Percentiles rank a stretch among this genome's conserved stretches.
Evolutionary conservation across 2,113 vertebrate species (phyloP).

Genomic region (Bujurquina vittata): DNA sequence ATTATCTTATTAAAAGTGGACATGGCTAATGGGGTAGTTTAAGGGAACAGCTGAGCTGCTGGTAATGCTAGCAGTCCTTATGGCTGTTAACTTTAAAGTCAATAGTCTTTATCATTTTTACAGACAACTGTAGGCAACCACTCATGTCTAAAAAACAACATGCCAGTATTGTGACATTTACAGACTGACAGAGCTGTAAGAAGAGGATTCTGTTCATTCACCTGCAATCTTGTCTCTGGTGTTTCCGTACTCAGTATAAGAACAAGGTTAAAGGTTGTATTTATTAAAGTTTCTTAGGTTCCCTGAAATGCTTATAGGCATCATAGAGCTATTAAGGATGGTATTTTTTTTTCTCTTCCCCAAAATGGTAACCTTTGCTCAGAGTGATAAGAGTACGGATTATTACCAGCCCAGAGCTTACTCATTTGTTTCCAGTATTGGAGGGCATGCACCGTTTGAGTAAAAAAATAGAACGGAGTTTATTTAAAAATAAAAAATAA

Average conservation of each 20-base stretch:
- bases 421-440: slow-evolving; percentile 34
- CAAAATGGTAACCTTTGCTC: slow-evolving; percentile 31
- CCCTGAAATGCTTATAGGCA: slow-evolving; percentile 35
- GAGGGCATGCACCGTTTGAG: slow-evolving; percentile 22
- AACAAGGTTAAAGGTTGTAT: slow-evolving; percentile 53
- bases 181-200: slow-evolving; percentile 32
- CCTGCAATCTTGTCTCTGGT: slow-evolving; percentile 29
- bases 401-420: slow-evolving; percentile 49
- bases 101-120: slow-evolving; percentile 15
- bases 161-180: slow-evolving; percentile 37
- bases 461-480: too few relatives aligned
- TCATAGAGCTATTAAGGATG: slow-evolving; percentile 22
- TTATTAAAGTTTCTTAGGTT: slow-evolving; percentile 60
- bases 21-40: background rate
- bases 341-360: slow-evolving; percentile 32
- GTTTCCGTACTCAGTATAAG: slow-evolving; percentile 17
- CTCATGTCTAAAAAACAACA: slow-evolving; percentile 25
- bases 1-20: slow-evolving; percentile 33
- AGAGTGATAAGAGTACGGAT: slow-evolving; percentile 10
- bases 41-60: slow-evolving; percentile 34
- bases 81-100: slow-evolving; percentile 50
- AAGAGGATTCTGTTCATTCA: slow-evolving; percentile 34
- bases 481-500: too few relatives aligned
- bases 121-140: slow-evolving; percentile 4
- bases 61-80: slow-evolving; percentile 26